Evolutionary conservation across 2,113 vertebrate genomes (phyloP), one percentile per base, ranked within the genome.

Genomic region (Lophius piscatorius): DNA sequence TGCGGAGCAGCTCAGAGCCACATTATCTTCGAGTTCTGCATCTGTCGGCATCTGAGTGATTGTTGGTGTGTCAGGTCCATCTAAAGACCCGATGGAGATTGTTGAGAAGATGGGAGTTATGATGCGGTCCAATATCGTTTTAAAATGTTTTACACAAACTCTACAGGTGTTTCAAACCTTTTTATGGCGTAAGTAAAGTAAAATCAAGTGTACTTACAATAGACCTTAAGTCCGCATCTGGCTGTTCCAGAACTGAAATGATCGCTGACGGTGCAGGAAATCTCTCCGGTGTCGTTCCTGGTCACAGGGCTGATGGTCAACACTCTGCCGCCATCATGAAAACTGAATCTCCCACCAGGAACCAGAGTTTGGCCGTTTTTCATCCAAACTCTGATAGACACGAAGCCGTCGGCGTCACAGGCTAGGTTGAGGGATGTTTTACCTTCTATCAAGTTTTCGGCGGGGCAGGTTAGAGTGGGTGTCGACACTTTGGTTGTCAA

Each of bases 181-280:
- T n/a, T 3, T 9, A 22, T 20, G 28, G 3, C 0, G 14, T 9
- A 6, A n/a, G 3, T 31, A 12, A 9, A 12, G 12, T 17, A 17
- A 5, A 46, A 18, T 4, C 26, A 0, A 20, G 29, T 10, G 17
- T 36, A 65, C 73, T 70, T 62, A 81, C 70, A 77, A 14, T 45
- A 63, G 20, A 82, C 66, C 20, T 16, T 36, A 1, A 81, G 61
- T 0, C 1, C 18, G 52, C 66, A 78, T 50, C 16, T 26, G 20
- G 58, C 49, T 1, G 35, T 39, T 5, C 54, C 52, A 50, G 16
- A 68, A 9, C 49, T 64, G 38, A 64, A 6, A 12, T 17, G 13
- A 13, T 75, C 78, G 33, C 66, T 78, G 52, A 63, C 62, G 0
- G 67, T 68, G 20, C 74, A 82, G 4, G 44, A 38, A 50, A 70